Evolutionary conservation across 2,113 vertebrate species (phyloP), one percentile per base, ranked within the genome.

Genomic region (Pan troglodytes): DNA sequence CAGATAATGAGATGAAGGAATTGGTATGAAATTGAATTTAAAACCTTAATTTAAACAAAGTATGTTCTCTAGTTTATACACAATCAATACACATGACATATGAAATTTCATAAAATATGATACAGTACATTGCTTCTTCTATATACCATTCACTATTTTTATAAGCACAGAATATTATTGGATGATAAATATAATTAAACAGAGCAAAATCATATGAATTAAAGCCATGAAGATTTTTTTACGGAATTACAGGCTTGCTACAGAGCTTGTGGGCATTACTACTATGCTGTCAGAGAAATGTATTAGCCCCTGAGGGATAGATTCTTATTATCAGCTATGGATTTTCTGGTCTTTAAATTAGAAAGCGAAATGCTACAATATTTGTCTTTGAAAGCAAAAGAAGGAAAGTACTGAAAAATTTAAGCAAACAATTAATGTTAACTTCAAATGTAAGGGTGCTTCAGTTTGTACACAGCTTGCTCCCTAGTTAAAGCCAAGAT

Each of bases 1-100:
- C 48, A 81, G 90, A 91, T 96, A 97, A 98, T 97, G 94, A 98
- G 96, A 93, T 97, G 86, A 94, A 97, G 88, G 75, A 93, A 97
- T 96, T 96, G 97, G 88, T 94, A 83, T 94, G 93, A 97, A 98
- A 97, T 97, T 98, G 68, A 97, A 98, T 97, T 98, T 96, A 97
- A 97, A 97, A 38, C 52, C 88, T 97, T 98, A 97, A 97, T 97
- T 98, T 97, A 97, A 98, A 97, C 93, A 94, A 97, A 97, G 38
- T 96, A 83, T 96, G 91, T 93, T 93, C 94, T 95, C 79, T 96
- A 96, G 95, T 86, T 98, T 97, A 85, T 84, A 96, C 12, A 6
- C 87, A 93, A 97, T 95, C 95, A 96, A 92, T 98, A 96, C 50
- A 89, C 50, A 76, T 83, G 88, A 79, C 68, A 90, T 83, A 83